phyloP scores from a whole-genome alignment of 2,888 invertebrate genomes.

The Elmis aenea region DNA sequence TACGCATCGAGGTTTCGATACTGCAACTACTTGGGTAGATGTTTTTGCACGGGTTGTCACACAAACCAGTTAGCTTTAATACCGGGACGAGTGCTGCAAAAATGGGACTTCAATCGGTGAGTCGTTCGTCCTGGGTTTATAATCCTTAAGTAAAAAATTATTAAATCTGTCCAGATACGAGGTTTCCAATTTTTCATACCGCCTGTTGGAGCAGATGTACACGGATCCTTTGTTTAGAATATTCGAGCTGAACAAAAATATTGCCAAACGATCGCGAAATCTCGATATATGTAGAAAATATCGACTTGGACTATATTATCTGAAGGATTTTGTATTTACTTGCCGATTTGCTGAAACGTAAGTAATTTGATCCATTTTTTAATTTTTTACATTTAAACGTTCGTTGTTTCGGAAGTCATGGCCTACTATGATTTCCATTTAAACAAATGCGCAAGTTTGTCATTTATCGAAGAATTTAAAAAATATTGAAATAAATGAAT shows the following conservation, averaged over 20 bases:
- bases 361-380: no score
- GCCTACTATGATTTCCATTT: no score
- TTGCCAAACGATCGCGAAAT: constrained; percentile 60
- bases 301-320: constrained; percentile 61
- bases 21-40: constrained; percentile 78
- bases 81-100: constrained; percentile 60
- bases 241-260: constrained; percentile 61
- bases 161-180: constrained; percentile 55
- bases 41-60: constrained; percentile 84
- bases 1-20: constrained; percentile 72
- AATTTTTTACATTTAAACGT: no score
- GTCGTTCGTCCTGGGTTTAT: no score
- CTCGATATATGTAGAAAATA: constrained; percentile 58
- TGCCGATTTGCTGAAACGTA: constrained; percentile 65
- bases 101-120: constrained; percentile 61
- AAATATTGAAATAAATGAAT: no score
- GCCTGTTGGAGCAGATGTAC: constrained; percentile 70
- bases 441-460: no score
- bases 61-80: constrained; percentile 69
- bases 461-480: no score
- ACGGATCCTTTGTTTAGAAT: constrained; percentile 74
- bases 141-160: no score
- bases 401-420: no score
- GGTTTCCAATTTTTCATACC: constrained; percentile 77
- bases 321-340: constrained; percentile 65